A percentile compares a stretch with the other conserved stretches of the same genome.
Evolutionary conservation across 2,888 invertebrate species (phyloP).

Genomic region (Rhyacophila evoluta): DNA sequence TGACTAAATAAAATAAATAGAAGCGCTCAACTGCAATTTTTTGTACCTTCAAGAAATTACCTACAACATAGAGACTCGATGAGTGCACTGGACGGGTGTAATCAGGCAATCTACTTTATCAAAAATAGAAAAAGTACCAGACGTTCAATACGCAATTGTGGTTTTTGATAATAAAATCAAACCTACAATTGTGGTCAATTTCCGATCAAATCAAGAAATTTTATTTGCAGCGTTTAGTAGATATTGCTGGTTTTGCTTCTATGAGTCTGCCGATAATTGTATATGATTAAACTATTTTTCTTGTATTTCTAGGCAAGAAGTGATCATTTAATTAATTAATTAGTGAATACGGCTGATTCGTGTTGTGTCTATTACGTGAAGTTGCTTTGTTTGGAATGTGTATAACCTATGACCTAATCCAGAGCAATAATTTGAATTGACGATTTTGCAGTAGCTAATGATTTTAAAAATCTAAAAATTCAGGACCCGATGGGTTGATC

Average conservation of each 20-base stretch:
- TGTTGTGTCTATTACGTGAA: neutral
- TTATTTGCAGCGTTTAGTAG: no score
- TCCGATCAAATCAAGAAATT: neutral
- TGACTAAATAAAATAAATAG: no score
- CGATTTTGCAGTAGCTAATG: no score
- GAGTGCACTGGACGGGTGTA: neutral
- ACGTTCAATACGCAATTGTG: no score
- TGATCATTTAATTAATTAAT: slow-evolving; percentile 18
- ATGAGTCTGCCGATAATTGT: neutral
- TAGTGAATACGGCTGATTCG: neutral
- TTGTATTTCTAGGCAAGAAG: neutral
- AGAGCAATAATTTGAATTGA: neutral
- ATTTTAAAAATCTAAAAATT: no score
- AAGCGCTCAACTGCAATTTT: neutral
- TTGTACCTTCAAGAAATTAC: no score
- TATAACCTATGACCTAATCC: neutral
- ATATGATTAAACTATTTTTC: neutral
- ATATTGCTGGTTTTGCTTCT: neutral
- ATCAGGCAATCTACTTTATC: neutral
- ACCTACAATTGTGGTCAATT: neutral
- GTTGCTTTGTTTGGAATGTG: neutral
- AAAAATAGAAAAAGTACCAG: neutral
- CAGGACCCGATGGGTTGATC: no score
- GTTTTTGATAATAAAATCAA: neutral
- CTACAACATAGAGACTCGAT: neutral